Conservation (phyloP, 2,888 invertebrate genomes). For the Drosophila maculinotata region DNA sequence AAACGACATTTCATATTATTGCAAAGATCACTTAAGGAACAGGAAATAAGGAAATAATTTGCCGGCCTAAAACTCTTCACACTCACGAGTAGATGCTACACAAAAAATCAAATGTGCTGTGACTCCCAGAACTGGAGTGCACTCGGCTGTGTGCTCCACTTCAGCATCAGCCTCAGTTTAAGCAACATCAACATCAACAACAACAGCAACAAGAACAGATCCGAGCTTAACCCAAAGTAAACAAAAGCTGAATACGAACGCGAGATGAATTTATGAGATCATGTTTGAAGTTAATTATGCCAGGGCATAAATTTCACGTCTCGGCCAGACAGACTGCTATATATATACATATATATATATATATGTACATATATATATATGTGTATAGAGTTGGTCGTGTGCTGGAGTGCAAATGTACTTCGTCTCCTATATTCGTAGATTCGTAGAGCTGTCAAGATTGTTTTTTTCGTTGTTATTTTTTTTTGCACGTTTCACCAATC, state of each 20-base stretch:
- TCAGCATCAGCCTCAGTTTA: conserved; percentile 32
- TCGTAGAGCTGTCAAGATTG: conserved; percentile 56
- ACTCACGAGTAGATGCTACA: neutral
- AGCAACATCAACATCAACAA: conserved; percentile 13
- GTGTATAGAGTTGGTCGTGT: conserved; percentile 34
- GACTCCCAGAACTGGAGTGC: conserved; percentile 51
- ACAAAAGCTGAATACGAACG: conserved; percentile 64
- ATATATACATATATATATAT: conserved; percentile 6
- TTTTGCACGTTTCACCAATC: conserved; percentile 74
- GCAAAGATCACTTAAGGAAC: neutral
- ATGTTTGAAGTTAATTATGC: conserved; percentile 81
- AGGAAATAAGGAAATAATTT: conserved; percentile 21
- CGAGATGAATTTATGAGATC: conserved; percentile 81
- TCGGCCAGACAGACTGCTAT: conserved; percentile 37
- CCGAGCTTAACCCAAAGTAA: conserved; percentile 59
- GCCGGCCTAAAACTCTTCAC: neutral
- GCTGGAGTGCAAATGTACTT: conserved; percentile 40
- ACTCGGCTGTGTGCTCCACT: conserved; percentile 70
- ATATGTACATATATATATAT: neutral
- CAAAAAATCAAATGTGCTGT: neutral
- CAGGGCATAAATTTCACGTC: conserved; percentile 73
- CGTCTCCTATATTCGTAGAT: conserved; percentile 27
- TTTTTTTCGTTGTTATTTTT: conserved; percentile 31
- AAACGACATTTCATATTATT: too few relatives aligned
- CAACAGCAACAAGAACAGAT: conserved; percentile 19